Evolutionary conservation across 2,888 invertebrate genomes (phyloP), one percentile per base, ranked within the genome.

Genomic region (Brenthis daphne): DNA sequence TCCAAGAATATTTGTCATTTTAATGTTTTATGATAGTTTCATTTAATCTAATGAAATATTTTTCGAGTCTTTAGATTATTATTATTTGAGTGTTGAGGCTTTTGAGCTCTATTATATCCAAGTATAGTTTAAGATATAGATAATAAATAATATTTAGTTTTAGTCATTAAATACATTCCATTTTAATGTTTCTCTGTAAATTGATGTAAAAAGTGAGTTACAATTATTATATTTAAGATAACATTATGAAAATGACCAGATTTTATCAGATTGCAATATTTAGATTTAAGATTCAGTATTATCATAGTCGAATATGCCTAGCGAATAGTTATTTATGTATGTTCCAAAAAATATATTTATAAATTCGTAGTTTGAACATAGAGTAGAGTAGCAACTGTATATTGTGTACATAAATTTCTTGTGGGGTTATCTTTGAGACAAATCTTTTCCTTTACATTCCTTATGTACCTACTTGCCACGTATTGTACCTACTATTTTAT

Each of bases 261-360:
- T 90, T 91, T 89, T 92, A 92, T 92, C 88, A 89, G 85, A 90
- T 88, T 89, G 92, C 92, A 92, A 92, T 92, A 92, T 92, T 83
- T 91, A 92, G 89, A 75, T 81, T 64, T 92, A 92, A 90, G 90
- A 70, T 84, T 83, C 91, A 92, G 91, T 92, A 92, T 92, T 92
- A 91, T 84, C 80, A 85, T 89, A 89, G 87, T 89, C 86, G 85
- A 89, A 89, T 89, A 90, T 86, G 82, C 75, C 74, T 85, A 89
- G 86, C 79, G 75, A 78, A 84, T 88, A 86, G 81, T 81, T 88
- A 92, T 90, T 89, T 90, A 90, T 88, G 82, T 87, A 88, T 88
- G 88, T 87, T 85, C 83, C 83, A 86, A 82, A 82, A 87, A 79
- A 81, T 86, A 85, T 89, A 87, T 88, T 75, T 76, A 77, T 77